Percentiles rank a stretch among this genome's conserved stretches.
These are phyloP conservation scores for Heteromyza rotundicornis DNA, from an alignment of 2,888 invertebrate genomes.

Conservation along the genomic window DNA sequence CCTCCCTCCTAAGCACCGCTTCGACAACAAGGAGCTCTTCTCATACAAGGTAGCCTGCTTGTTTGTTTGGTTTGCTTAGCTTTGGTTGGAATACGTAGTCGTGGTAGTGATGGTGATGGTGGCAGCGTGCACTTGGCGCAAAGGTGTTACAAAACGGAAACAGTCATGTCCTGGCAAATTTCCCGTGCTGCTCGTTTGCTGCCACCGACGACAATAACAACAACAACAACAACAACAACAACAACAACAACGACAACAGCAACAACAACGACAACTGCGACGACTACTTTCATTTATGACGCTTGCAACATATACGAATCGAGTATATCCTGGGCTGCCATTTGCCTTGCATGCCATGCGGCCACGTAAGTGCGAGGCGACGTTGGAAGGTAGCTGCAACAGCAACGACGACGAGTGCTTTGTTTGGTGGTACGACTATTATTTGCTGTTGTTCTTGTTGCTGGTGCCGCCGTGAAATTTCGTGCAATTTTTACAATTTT, in stretches of 20 bases:
- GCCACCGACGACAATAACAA: conserved; percentile 3
- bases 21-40: no score
- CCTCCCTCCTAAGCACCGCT: background rate
- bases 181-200: conserved; percentile 38
- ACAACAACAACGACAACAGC: background rate
- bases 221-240: no score
- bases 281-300: conserved; percentile 5
- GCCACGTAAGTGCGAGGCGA: background rate
- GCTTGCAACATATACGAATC: background rate
- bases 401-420: background rate
- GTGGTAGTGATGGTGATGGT: background rate
- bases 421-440: background rate
- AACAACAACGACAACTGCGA: background rate
- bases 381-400: no score
- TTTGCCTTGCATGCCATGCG: background rate
- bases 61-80: conserved; percentile 1
- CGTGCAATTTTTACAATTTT: conserved; percentile 15
- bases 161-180: conserved; percentile 38
- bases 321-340: background rate
- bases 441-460: conserved; percentile 1
- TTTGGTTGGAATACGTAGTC: background rate
- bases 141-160: conserved; percentile 31
- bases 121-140: conserved; percentile 8
- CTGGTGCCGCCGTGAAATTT: background rate
- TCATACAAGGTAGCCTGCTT: background rate